Percentiles rank a stretch among this genome's conserved stretches.
Conservation (phyloP, 2,113 vertebrate species). For the Ia io region DNA sequence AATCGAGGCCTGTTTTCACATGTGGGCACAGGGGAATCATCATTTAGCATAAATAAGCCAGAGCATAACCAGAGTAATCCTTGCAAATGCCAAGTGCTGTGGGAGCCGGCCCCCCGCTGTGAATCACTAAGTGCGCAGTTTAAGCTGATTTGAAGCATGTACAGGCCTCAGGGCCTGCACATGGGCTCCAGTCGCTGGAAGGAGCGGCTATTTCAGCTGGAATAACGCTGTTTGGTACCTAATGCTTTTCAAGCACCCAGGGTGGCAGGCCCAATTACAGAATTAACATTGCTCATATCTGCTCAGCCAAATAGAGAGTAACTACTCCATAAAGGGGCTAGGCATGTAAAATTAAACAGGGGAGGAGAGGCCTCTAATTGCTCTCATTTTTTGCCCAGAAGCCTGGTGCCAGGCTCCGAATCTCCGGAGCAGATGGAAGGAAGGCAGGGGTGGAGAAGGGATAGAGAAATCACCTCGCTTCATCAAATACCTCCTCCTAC, state of each 20-base stretch:
- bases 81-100: not conserved
- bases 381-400: conserved; percentile 52
- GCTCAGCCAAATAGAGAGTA: conserved; percentile 50
- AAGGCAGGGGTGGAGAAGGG: conserved; percentile 30
- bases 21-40: not conserved
- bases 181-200: not conserved
- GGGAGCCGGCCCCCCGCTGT: not conserved
- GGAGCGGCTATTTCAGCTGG: conserved; percentile 4
- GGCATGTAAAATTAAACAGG: conserved; percentile 42
- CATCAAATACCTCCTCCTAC: not conserved
- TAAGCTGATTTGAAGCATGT: conserved; percentile 45
- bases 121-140: not conserved
- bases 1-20: not conserved
- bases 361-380: conserved; percentile 37
- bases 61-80: conserved; percentile 39
- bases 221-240: conserved; percentile 25
- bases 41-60: conserved; percentile 52
- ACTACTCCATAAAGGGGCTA: not conserved
- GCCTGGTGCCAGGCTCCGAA: conserved; percentile 45
- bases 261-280: conserved; percentile 59
- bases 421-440: conserved; percentile 65
- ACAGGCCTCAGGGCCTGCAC: conserved; percentile 41
- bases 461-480: conserved; percentile 1
- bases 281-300: conserved; percentile 59
- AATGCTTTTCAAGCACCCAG: conserved; percentile 36